Conservation (phyloP, 2,888 invertebrate species). For the Pterobdella sp. region DNA sequence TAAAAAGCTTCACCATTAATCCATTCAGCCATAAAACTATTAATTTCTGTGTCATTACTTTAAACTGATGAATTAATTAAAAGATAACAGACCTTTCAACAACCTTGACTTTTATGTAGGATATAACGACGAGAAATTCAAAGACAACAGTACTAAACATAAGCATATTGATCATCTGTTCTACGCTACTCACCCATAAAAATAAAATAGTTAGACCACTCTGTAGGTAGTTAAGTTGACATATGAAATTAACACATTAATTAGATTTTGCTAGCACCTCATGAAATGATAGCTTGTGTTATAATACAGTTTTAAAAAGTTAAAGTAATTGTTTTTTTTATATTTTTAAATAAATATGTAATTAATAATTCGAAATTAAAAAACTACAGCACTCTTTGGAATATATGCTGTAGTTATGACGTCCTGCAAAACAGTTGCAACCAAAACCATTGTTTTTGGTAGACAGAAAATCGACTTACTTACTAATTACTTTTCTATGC, state of each 20-base stretch:
- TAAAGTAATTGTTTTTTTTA: too few relatives aligned
- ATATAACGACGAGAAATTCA: conserved; percentile 29
- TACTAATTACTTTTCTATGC: not conserved
- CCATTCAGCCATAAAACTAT: too few relatives aligned
- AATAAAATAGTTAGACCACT: conserved; percentile 3
- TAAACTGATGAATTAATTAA: too few relatives aligned
- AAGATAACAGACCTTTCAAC: not conserved
- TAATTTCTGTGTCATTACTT: too few relatives aligned
- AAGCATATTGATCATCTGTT: conserved; percentile 31
- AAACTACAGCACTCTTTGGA: too few relatives aligned
- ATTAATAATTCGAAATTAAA: too few relatives aligned
- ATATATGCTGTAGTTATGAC: too few relatives aligned
- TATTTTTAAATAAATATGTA: too few relatives aligned
- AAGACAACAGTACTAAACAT: conserved; percentile 29
- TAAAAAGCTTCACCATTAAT: too few relatives aligned
- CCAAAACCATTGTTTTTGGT: not conserved
- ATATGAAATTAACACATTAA: not conserved
- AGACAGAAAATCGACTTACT: not conserved
- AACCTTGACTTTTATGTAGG: conserved; percentile 24
- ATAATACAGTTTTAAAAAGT: too few relatives aligned
- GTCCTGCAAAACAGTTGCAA: not conserved
- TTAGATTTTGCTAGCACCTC: too few relatives aligned
- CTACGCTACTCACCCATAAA: conserved; percentile 28
- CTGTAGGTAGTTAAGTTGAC: not conserved
- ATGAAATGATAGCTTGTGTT: too few relatives aligned